Evolutionary conservation across 2,113 vertebrate genomes (phyloP).

Genomic region (Tonatia bakeri): DNA sequence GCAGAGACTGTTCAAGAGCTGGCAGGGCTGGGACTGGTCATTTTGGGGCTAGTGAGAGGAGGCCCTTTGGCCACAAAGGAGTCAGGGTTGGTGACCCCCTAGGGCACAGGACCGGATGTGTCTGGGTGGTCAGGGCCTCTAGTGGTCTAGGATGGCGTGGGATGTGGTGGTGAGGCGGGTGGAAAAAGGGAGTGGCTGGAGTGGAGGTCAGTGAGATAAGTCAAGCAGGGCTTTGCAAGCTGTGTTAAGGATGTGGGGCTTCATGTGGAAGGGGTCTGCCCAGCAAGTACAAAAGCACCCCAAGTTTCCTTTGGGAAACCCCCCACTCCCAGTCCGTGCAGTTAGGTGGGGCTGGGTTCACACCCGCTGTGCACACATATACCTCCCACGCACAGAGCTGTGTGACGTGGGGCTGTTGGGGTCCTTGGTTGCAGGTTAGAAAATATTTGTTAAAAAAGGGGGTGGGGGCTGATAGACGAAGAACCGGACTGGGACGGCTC

Average conservation of each 20-base stretch:
- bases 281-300: background rate
- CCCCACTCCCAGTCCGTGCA: background rate
- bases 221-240: background rate
- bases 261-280: background rate
- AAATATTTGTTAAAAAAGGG: background rate
- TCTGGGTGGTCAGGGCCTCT: background rate
- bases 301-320: background rate
- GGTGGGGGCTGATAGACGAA: background rate
- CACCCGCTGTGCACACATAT: background rate
- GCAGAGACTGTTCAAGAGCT: background rate
- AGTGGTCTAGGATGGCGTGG: background rate
- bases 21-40: background rate
- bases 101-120: background rate
- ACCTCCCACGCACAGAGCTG: background rate
- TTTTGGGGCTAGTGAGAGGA: background rate
- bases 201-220: background rate
- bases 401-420: background rate
- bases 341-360: background rate
- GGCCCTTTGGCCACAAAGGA: background rate
- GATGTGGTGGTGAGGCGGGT: background rate
- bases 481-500: background rate
- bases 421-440: background rate
- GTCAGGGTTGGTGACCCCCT: background rate
- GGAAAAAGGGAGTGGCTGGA: background rate
- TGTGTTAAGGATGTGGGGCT: background rate